These are phyloP conservation scores for Drosophila pseudoananassae DNA, from an alignment of 1,140 invertebrate species.

Conservation along the genomic window DNA sequence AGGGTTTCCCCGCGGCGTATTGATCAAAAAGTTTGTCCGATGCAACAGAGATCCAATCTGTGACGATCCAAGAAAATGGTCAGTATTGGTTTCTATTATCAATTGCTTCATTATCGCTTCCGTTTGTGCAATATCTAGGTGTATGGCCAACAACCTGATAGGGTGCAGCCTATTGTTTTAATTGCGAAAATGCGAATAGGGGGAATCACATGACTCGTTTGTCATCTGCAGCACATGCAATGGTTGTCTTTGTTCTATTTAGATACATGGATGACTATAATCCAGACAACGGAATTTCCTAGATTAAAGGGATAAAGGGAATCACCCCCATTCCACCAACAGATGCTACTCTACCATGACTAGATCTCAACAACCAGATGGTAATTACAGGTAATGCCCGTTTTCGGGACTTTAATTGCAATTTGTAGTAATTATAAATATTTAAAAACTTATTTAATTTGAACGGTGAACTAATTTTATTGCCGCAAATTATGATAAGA, in stretches of 20 bases:
- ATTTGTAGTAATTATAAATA: no score
- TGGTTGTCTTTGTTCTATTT: no score
- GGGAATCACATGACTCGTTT: neutral
- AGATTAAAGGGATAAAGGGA: no score
- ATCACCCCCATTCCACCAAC: neutral
- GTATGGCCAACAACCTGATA: neutral
- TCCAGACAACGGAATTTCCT: neutral
- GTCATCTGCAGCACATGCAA: neutral
- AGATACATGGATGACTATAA: neutral
- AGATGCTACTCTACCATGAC: neutral
- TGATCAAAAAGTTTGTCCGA: slow-evolving; percentile 69
- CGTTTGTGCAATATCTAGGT: neutral
- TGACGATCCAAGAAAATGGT: neutral
- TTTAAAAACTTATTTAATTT: no score
- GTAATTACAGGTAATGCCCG: no score
- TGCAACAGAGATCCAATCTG: slow-evolving; percentile 67
- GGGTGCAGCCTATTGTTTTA: neutral
- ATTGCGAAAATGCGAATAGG: neutral
- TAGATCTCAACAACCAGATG: neutral
- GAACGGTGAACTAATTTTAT: no score
- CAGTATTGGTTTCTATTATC: neutral
- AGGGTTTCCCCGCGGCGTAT: slow-evolving; percentile 56
- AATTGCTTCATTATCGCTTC: neutral
- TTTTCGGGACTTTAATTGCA: no score
- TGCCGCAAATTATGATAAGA: no score